Conservation (phyloP, 1,140 invertebrate species). For the Heliconius nattereri region DNA sequence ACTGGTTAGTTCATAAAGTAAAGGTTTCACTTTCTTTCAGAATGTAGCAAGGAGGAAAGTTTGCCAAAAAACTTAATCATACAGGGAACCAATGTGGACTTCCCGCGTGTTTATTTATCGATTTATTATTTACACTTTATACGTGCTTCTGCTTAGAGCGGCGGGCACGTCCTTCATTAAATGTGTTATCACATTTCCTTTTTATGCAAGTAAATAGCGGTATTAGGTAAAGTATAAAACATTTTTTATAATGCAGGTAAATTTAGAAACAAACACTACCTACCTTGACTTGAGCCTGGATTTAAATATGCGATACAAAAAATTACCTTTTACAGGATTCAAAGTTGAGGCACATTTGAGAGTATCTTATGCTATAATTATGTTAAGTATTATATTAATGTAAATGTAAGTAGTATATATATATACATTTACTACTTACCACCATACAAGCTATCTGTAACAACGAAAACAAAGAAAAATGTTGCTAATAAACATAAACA, state of each 20-base stretch:
- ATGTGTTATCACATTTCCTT: conserved; percentile 7
- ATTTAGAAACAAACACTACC: too few species aligned
- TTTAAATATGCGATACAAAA: too few species aligned
- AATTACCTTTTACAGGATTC: too few species aligned
- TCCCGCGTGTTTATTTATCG: neutral
- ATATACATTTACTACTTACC: neutral
- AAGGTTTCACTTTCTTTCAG: neutral
- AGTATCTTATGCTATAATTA: neutral
- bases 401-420: too few species aligned
- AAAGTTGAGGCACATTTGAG: neutral
- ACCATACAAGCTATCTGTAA: neutral
- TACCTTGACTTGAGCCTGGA: too few species aligned
- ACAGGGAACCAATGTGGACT: neutral
- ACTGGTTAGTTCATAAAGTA: neutral
- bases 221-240: too few species aligned
- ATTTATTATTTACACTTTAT: neutral
- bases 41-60: neutral
- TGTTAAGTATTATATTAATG: too few species aligned
- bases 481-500: neutral
- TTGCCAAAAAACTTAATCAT: neutral
- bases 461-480: neutral
- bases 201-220: neutral
- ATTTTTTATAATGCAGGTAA: too few species aligned
- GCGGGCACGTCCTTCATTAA: conserved; percentile 5
- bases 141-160: neutral